Base-by-base conservation (phyloP, 2,797 vertebrate species). In the Pipistrellus nathusii region DNA sequence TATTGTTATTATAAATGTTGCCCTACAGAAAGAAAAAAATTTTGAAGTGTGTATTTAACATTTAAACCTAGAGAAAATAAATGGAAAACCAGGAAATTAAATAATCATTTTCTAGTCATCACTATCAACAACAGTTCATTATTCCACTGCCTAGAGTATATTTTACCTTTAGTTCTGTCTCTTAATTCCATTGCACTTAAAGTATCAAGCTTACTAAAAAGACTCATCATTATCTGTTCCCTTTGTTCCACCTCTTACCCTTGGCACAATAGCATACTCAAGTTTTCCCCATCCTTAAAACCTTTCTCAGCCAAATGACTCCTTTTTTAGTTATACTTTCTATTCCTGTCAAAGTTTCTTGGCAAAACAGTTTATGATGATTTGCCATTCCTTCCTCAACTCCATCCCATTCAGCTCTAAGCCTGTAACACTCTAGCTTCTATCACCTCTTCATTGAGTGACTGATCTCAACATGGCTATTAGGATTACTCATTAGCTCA, bases 61-160 rank as follows among this genome's bases (percentile, higher is more conserved):
- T n/a, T 80, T 93, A 91, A 75, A 77, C 8, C 46, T 66, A 86
- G 11, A 93, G 55, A 82, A 89, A 90, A 89, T 38, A 91, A 90
- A 89, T 38, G n/a, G 85, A 77, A 88, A 93, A 71, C 2, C 17
- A 41, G 62, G 82, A 27, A 92, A 72, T 71, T 88, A 85, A 93
- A 41, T 82, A 23, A 77, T 3, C 80, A 46, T 38, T 72, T 32
- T 82, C 5, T 64, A 89, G 18, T 64, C 38, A 81, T 80, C 21
- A 85, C 18, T 13, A 73, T 80, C 25, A 90, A 90, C 20, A 93
- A 83, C 27, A 80, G 66, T 20, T 53, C 66, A 87, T 68, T 85
- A 88, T 76, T 93, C 21, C 5, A 81, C 14, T 75, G 6, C 38
- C 21, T 77, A 41, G 5, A 80, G 3, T 44, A 51, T 76, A 30